phyloP scores from a whole-genome alignment of 2,888 invertebrate genomes.

The Sphaerophoria rueppellii region DNA sequence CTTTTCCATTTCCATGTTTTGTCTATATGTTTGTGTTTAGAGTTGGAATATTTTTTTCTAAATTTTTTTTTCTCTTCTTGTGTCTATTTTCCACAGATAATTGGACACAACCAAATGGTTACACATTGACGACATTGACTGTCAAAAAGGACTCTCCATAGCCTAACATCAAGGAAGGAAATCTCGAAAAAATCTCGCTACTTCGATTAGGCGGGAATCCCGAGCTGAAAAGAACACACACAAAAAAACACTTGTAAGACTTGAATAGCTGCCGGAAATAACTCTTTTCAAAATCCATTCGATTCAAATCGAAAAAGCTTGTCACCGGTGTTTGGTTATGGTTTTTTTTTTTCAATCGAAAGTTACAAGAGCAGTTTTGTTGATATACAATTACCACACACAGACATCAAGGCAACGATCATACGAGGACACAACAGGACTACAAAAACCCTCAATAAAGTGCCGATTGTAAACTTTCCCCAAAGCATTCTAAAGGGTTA shows the following conservation, averaged over 20 bases:
- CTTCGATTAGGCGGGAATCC: constrained; percentile 49
- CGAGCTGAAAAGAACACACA: constrained; percentile 14
- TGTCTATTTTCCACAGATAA: constrained; percentile 61
- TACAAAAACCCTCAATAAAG: constrained; percentile 60
- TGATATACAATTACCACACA: constrained; percentile 71
- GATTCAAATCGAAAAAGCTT: constrained; percentile 66
- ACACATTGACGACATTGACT: constrained; percentile 68
- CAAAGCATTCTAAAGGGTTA: constrained; percentile 46
- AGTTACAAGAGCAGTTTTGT: constrained; percentile 41
- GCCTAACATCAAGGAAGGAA: background rate
- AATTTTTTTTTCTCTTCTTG: constrained; percentile 4
- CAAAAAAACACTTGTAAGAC: constrained; percentile 41
- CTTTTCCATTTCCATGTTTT: constrained; percentile 43
- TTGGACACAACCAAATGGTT: constrained; percentile 71
- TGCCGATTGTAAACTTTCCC: constrained; percentile 57
- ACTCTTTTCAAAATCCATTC: constrained; percentile 63
- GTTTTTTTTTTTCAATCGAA: background rate
- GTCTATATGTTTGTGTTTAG: constrained; percentile 21
- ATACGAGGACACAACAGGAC: constrained; percentile 25
- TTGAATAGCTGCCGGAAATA: constrained; percentile 60
- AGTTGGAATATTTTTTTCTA: background rate
- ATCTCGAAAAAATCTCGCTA: constrained; percentile 43
- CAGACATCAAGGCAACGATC: constrained; percentile 60
- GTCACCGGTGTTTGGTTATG: constrained; percentile 49
- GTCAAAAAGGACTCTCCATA: constrained; percentile 35